Percentiles rank a stretch among this genome's conserved stretches.
Conservation (phyloP, 2,888 invertebrate genomes). For the Trachelus tabidus region DNA sequence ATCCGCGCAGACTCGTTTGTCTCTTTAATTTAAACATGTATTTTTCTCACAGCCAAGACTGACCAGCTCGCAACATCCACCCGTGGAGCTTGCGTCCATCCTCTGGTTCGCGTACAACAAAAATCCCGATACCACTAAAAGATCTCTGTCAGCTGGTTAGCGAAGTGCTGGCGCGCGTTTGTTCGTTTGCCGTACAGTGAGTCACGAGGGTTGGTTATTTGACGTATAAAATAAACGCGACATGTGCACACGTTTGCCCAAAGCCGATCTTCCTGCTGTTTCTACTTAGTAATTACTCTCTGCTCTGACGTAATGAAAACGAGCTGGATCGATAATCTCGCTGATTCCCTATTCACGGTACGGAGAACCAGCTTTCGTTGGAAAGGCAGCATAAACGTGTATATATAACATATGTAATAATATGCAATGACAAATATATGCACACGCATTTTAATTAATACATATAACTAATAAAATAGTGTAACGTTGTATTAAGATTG, state of each 20-base stretch:
- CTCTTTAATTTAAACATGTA: no score
- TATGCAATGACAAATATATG: background rate
- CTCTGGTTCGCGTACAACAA: background rate
- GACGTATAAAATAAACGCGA: background rate
- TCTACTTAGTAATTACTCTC: conserved; percentile 30
- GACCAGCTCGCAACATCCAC: no score
- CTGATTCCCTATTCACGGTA: background rate
- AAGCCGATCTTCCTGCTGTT: conserved; percentile 30
- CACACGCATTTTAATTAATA: background rate
- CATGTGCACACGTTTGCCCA: conserved; percentile 10
- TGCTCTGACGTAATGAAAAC: conserved; percentile 26
- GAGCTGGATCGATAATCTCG: conserved; percentile 14
- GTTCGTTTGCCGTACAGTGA: conserved; percentile 8
- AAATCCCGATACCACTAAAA: background rate
- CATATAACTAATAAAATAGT: background rate
- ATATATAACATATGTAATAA: background rate
- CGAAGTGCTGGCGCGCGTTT: background rate
- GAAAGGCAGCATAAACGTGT: background rate
- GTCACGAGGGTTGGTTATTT: conserved; percentile 15
- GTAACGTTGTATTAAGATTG: background rate
- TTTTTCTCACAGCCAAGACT: no score
- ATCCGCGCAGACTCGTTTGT: no score
- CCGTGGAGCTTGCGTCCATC: background rate
- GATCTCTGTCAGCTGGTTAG: conserved; percentile 1
- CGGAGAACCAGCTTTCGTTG: background rate